Conservation (phyloP, 2,113 vertebrate species). For the Ivindomyrus marchei region DNA sequence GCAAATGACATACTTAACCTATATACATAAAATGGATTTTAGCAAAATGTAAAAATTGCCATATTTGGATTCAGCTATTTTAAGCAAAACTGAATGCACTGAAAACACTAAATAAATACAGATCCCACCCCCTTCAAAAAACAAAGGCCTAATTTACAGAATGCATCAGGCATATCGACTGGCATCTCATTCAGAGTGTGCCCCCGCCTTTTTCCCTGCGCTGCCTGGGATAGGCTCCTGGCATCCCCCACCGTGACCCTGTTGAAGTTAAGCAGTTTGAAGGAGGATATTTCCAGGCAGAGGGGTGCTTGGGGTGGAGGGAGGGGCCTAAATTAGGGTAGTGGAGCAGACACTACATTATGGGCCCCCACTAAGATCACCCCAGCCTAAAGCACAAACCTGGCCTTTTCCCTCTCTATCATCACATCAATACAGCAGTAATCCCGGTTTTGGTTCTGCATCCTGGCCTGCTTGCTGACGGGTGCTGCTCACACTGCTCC, state of each 20-base stretch:
- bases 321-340: not conserved
- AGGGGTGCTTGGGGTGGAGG: not conserved
- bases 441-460: not conserved
- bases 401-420: not conserved
- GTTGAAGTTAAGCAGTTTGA: not conserved
- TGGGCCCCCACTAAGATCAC: not conserved
- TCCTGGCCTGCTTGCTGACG: not conserved
- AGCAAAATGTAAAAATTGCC: not conserved
- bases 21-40: not conserved
- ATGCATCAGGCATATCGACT: slow-evolving; percentile 3
- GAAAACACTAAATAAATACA: not conserved
- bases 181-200: not conserved
- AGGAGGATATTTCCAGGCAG: not conserved
- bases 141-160: slow-evolving; percentile 2
- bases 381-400: not conserved
- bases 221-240: not conserved
- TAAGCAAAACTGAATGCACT: not conserved
- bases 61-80: not conserved
- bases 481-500: not conserved
- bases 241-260: not conserved
- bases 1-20: not conserved
- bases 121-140: not conserved
- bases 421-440: not conserved
- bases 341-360: not conserved
- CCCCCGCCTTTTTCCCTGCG: not conserved